Evolutionary conservation across 2,888 invertebrate genomes (phyloP).

Genomic region (Rambutsinella grinnellia): DNA sequence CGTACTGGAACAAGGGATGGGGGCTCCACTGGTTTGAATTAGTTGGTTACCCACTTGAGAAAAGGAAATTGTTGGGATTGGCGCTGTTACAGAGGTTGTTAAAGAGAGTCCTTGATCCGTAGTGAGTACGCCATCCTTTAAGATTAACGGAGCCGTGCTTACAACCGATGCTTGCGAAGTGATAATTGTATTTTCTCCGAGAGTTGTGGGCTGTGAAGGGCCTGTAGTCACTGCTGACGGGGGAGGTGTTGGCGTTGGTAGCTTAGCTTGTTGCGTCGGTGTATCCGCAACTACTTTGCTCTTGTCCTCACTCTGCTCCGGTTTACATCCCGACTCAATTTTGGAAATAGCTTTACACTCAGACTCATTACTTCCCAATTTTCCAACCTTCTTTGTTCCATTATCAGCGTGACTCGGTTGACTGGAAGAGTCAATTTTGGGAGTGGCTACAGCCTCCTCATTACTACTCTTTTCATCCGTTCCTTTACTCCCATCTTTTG

Average conservation of each 20-base stretch:
- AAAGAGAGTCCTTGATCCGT: constrained; percentile 47
- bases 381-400: constrained; percentile 2
- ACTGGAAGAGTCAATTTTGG: constrained; percentile 27
- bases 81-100: constrained; percentile 41
- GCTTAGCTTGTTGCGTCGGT: constrained; percentile 2
- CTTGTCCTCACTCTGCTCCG: constrained; percentile 20
- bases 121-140: constrained; percentile 46
- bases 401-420: background rate
- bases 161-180: constrained; percentile 44
- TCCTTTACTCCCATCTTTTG: constrained; percentile 15
- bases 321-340: background rate
- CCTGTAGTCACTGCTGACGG: constrained; percentile 19
- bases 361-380: constrained; percentile 21
- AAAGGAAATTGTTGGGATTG: constrained; percentile 46
- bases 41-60: constrained; percentile 48
- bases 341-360: constrained; percentile 13
- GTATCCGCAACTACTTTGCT: constrained; percentile 31
- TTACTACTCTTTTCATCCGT: background rate
- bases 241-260: constrained; percentile 28
- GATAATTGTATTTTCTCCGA: constrained; percentile 42
- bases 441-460: constrained; percentile 5
- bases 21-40: constrained; percentile 43
- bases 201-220: constrained; percentile 11
- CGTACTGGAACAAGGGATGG: constrained; percentile 39
- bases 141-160: constrained; percentile 47